A percentile compares a stretch with the other conserved stretches of the same genome.
Conservation (phyloP, 2,113 vertebrate species). For the Pteruthius melanotis region DNA sequence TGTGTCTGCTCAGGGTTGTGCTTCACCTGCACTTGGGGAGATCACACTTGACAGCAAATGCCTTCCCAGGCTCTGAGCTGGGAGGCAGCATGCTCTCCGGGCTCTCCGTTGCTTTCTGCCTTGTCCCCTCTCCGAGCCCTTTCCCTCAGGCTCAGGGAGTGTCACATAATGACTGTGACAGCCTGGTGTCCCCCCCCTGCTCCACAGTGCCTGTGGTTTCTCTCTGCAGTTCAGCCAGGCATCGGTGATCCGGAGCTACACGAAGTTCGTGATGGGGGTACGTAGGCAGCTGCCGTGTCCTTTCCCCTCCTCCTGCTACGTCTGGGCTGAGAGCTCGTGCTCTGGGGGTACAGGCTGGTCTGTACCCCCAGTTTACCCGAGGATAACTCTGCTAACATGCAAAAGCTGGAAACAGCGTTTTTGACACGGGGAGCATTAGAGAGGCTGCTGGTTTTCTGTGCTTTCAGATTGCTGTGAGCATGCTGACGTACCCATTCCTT, state of each 20-base stretch:
- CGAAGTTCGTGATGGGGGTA: conserved; percentile 90
- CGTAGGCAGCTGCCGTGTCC: neutral
- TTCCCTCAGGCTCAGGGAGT: neutral
- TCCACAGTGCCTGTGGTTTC: neutral
- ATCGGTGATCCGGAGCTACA: conserved; percentile 86
- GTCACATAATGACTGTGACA: neutral
- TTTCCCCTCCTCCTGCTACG: neutral
- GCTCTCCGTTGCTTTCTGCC: neutral
- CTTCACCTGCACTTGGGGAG: neutral
- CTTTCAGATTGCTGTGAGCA: conserved; percentile 84
- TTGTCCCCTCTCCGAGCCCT: neutral
- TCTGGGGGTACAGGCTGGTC: neutral
- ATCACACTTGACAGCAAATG: neutral
- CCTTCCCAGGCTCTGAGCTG: neutral
- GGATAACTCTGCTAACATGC: neutral
- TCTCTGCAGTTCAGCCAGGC: conserved; percentile 85
- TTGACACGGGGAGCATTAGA: neutral
- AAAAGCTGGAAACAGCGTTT: neutral
- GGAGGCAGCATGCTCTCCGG: rapidly evolving
- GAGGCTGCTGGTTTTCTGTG: neutral
- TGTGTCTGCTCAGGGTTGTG: neutral
- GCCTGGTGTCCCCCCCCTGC: neutral
- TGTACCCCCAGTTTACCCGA: no score
- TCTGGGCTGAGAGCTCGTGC: neutral
- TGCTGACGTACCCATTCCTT: conserved; percentile 87